Evolutionary conservation across 2,797 vertebrate genomes (phyloP).

Genomic region (Phrynocephalus forsythii): DNA sequence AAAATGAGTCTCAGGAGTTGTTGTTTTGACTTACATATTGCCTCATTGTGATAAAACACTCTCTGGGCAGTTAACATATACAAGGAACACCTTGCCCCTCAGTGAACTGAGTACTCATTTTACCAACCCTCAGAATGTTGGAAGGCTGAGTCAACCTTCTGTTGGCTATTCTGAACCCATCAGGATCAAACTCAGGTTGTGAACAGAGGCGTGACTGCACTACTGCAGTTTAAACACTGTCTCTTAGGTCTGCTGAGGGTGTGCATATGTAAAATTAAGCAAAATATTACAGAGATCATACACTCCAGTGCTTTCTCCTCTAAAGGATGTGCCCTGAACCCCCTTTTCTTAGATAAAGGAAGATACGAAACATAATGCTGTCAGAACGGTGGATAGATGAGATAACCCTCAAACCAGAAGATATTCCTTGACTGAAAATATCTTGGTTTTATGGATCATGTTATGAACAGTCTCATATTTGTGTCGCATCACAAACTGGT

Average conservation of each 20-base stretch:
- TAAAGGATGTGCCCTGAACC: neutral
- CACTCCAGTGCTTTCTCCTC: neutral
- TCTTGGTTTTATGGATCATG: neutral
- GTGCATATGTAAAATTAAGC: neutral
- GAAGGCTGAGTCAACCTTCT: too few relatives aligned
- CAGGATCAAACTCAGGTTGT: too few relatives aligned
- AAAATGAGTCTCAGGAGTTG: neutral
- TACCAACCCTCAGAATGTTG: too few relatives aligned
- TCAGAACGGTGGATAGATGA: neutral
- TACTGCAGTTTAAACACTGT: too few relatives aligned
- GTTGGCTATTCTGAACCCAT: too few relatives aligned
- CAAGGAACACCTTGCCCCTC: too few relatives aligned
- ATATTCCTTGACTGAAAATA: neutral
- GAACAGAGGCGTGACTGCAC: too few relatives aligned
- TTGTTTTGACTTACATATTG: too few relatives aligned
- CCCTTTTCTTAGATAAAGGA: neutral
- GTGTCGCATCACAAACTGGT: neutral
- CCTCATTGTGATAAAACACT: too few relatives aligned
- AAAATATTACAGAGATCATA: neutral
- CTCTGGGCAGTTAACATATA: too few relatives aligned
- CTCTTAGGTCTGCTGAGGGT: too few relatives aligned
- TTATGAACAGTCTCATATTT: conserved; percentile 2
- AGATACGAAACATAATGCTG: neutral
- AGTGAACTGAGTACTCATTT: too few relatives aligned
- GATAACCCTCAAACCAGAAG: neutral